phyloP scores from a whole-genome alignment of 2,888 invertebrate species.

The Glaucopsyche alexis region DNA sequence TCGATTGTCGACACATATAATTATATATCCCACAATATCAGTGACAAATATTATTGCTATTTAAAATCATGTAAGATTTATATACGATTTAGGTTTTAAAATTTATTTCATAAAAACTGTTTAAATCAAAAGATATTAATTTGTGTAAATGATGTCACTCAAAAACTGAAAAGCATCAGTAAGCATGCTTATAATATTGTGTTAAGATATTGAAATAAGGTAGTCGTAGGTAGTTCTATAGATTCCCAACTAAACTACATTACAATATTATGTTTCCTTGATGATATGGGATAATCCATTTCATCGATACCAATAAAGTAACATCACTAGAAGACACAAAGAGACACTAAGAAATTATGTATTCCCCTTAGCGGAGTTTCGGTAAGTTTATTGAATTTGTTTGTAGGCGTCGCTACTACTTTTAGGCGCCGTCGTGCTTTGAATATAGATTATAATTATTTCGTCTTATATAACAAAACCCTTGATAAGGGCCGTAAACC shows the following conservation, averaged over 20 bases:
- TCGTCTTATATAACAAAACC: constrained; percentile 7
- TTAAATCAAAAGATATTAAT: too few relatives aligned
- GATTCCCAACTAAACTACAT: too few relatives aligned
- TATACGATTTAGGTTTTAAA: too few relatives aligned
- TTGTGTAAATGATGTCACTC: too few relatives aligned
- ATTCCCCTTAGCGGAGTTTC: constrained; percentile 77
- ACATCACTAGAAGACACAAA: constrained; percentile 66
- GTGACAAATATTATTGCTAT: background rate
- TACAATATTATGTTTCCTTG: too few relatives aligned
- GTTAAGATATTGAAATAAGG: too few relatives aligned
- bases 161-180: too few relatives aligned
- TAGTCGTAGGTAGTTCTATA: background rate
- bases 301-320: constrained; percentile 24
- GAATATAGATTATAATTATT: constrained; percentile 48
- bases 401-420: constrained; percentile 68
- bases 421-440: constrained; percentile 69
- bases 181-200: too few relatives aligned
- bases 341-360: constrained; percentile 79
- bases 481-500: constrained; percentile 4
- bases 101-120: too few relatives aligned
- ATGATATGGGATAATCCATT: background rate
- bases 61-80: background rate
- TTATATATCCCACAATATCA: too few relatives aligned
- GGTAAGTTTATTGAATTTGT: constrained; percentile 78
- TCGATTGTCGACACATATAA: background rate